A percentile compares a stretch with the other conserved stretches of the same genome.
phyloP scores from a whole-genome alignment of 1,140 invertebrate species.

The Pseudomyrmex cubaensis region DNA sequence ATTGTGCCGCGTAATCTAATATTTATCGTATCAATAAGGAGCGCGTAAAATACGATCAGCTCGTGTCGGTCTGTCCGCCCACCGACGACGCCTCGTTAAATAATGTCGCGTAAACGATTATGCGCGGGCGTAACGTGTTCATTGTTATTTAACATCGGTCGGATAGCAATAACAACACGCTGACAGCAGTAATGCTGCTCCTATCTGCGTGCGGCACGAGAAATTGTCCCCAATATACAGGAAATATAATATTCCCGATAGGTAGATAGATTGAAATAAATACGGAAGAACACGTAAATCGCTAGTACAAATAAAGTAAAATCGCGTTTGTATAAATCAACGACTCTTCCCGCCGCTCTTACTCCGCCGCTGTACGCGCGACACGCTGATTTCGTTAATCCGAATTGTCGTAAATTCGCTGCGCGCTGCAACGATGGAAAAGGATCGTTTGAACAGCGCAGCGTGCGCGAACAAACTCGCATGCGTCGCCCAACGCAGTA shows the following conservation, averaged over 20 bases:
- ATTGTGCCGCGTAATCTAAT: conserved; percentile 63
- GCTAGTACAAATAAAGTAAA: conserved; percentile 53
- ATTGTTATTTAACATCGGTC: conserved; percentile 72
- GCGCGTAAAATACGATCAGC: conserved; percentile 42
- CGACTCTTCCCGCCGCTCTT: conserved; percentile 5
- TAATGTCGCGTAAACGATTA: conserved; percentile 59
- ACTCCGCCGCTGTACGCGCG: neutral
- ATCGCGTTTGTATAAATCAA: conserved; percentile 44
- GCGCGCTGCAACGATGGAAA: neutral
- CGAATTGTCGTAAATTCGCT: conserved; percentile 46
- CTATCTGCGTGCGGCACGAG: conserved; percentile 31
- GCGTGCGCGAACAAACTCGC: conserved; percentile 20
- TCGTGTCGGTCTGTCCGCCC: neutral
- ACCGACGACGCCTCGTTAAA: conserved; percentile 36
- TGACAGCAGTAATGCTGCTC: conserved; percentile 60
- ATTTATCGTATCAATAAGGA: conserved; percentile 71
- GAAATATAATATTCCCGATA: conserved; percentile 59
- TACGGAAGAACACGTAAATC: conserved; percentile 55
- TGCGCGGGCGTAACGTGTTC: conserved; percentile 52
- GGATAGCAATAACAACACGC: conserved; percentile 51
- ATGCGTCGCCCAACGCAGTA: neutral
- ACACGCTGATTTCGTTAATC: conserved; percentile 24
- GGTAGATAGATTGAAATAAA: conserved; percentile 10
- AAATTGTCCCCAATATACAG: conserved; percentile 62
- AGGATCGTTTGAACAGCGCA: conserved; percentile 17